These are phyloP conservation scores for Dromococcyx pavoninus DNA, from an alignment of 2,797 vertebrate genomes.

Conservation along the genomic window DNA sequence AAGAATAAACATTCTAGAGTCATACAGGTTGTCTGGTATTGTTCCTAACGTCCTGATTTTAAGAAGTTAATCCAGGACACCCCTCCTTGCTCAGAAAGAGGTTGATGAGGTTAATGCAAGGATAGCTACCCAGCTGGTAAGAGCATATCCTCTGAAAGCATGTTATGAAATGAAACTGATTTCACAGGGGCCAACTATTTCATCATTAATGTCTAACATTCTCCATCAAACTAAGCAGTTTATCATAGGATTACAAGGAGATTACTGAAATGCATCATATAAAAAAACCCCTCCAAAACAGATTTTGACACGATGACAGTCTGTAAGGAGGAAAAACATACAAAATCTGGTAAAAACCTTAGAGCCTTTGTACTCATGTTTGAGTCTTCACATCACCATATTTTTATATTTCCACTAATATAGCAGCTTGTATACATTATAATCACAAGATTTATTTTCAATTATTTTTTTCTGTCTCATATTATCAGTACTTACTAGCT, in stretches of 20 bases:
- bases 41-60: conserved; percentile 40
- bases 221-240: conserved; percentile 65
- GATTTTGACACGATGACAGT: conserved; percentile 21
- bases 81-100: neutral
- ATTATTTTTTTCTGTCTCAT: neutral
- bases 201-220: neutral
- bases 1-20: conserved; percentile 41
- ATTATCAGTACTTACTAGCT: neutral
- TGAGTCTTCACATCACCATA: neutral
- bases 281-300: neutral
- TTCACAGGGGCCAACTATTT: conserved; percentile 4
- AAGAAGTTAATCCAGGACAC: conserved; percentile 51
- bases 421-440: neutral
- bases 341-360: neutral
- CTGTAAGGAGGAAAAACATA: neutral
- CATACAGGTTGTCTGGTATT: neutral
- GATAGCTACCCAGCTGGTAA: conserved; percentile 24
- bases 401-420: neutral
- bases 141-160: conserved; percentile 26
- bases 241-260: conserved; percentile 63
- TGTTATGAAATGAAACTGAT: neutral
- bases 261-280: conserved; percentile 57
- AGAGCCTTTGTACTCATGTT: neutral
- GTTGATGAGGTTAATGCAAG: conserved; percentile 52
- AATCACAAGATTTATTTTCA: neutral